Base-by-base conservation (phyloP, 2,113 vertebrate genomes). In the Rhinolophus ferrumequinum region DNA sequence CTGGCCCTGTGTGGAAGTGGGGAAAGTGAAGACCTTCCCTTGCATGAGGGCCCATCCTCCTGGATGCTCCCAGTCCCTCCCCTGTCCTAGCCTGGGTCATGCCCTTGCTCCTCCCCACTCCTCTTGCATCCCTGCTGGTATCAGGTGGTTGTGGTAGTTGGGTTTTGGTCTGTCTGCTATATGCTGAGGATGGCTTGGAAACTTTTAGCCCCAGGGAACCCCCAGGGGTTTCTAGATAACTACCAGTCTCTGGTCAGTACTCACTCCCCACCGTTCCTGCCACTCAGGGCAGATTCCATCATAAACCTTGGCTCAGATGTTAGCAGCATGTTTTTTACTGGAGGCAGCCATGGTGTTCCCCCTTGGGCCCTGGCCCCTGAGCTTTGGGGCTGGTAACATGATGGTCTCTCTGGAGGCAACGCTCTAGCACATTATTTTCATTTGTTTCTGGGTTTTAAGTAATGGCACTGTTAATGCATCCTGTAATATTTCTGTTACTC, bases 401-500 rank as follows among this genome's bases (percentile, higher is more conserved):
- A 22, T 4, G 3, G 35, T 56, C n/a, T 89, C 15, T 88, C 41
- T 30, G 35, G 28, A 82, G 90, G 28, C 16, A 56, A 14, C 6
- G 24, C 8, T 47, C 3, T 1, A 38, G 21, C n/a, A 6, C 44
- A 0, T 38, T 7, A 26, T 58, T 50, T 18, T 62, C 22, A 12
- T 33, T 66, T 81, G 58, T 64, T 66, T 73, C n/a, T 93, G 52
- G 24, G 56, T 52, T 50, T 14, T 70, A 19, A 11, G n/a, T 67
- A 62, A 54, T 58, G 11, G 24, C 60, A 62, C 58, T 62, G 13
- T 33, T 33, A 66, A 62, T 62, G 66, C 50, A 28, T 28, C 18
- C 81, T 67, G 8, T 95, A 84, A 96, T 75, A 21, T 88, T 24
- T 28, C 44, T 95, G 41, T 93, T 84, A 70, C 97, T 97, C 3